Conservation (phyloP, 2,113 vertebrate genomes). For the Gymnocephalus cernua region DNA sequence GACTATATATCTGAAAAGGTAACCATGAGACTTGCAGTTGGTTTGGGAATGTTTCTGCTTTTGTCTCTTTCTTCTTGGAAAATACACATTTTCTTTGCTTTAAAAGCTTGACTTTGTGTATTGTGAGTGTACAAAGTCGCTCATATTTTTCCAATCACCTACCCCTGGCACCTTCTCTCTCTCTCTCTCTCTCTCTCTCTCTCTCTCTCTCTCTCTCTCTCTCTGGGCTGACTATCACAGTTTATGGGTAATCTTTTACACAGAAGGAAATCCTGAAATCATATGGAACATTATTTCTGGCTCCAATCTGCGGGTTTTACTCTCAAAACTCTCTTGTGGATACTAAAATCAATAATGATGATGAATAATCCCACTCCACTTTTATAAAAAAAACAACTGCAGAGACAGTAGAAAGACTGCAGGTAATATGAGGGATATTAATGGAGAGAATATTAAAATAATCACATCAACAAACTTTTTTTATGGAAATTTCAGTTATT, state of each 20-base stretch:
- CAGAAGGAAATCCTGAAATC: slow-evolving; percentile 84
- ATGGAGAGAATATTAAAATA: slow-evolving; percentile 2
- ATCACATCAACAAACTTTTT: slow-evolving; percentile 1
- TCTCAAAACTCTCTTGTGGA: slow-evolving; percentile 39
- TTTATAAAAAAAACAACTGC: slow-evolving; percentile 1
- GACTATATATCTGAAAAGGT: slow-evolving; percentile 54
- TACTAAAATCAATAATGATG: slow-evolving; percentile 55
- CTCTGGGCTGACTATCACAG: slow-evolving; percentile 70
- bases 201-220: slow-evolving; percentile 63
- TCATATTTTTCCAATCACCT: slow-evolving; percentile 72
- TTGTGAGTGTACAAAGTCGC: slow-evolving; percentile 47
- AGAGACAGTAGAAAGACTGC: background rate
- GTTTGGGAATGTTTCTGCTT: slow-evolving; percentile 13
- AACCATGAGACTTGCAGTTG: slow-evolving; percentile 75
- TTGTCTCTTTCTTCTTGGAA: slow-evolving; percentile 23
- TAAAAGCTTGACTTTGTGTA: slow-evolving; percentile 12
- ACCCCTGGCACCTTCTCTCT: slow-evolving; percentile 60
- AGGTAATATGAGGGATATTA: background rate
- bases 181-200: slow-evolving; percentile 64
- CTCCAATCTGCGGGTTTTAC: slow-evolving; percentile 49
- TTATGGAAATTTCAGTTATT: slow-evolving; percentile 28
- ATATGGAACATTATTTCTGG: slow-evolving; percentile 78
- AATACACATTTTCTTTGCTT: slow-evolving; percentile 52
- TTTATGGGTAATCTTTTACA: slow-evolving; percentile 76
- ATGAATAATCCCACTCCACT: background rate